Base-by-base conservation (phyloP, 2,888 invertebrate species). In the Macrophya annulata region DNA sequence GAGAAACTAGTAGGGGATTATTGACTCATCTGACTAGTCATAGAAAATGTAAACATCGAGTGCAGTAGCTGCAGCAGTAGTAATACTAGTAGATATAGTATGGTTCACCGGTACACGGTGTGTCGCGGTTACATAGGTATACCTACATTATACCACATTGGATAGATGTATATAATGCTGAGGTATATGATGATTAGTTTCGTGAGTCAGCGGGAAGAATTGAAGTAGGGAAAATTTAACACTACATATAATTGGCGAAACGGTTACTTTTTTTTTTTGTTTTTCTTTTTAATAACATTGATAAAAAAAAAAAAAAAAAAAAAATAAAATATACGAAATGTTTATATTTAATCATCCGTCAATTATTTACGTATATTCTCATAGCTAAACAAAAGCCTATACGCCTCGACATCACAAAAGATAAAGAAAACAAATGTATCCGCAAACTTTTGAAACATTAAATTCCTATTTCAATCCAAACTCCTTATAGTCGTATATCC, bases 21-120 rank as follows among this genome's bases (percentile, higher is more conserved):
- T 92, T 92, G 93, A 93, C 92, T 92, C 92, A 92, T 91, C 91
- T 91, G 91, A 91, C 90, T 65, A 90, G 90, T 91, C 91, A 89
- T 90, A 91, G 90, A 88, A 88, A 89, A 86, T 87, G 87, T 87
- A 87, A 87, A 86, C 86, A 86, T 77, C 77, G 48, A 25, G 17
- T 15, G 17, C 48, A n/a, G n/a, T 15, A 59, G 62, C 25, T 9
- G 62, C 12, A 25, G 62, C 4, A 62, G 59, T 2, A 59, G 59
- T n/a, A 59, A n/a, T 9, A 59, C 21, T 21, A 62, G 59, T 62
- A 62, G 25, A 21, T 62, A 62, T 8, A 62, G 62, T 25, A 62
- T 17, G 55, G 55, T 55, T 55, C 55, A 55, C 55, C 55, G 55
- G 17, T n/a, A 55, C 55, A 2, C 37, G 9, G 17, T 40, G 40